Evolutionary conservation across 2,888 invertebrate species (phyloP).

Genomic region (Cephus spinipes): DNA sequence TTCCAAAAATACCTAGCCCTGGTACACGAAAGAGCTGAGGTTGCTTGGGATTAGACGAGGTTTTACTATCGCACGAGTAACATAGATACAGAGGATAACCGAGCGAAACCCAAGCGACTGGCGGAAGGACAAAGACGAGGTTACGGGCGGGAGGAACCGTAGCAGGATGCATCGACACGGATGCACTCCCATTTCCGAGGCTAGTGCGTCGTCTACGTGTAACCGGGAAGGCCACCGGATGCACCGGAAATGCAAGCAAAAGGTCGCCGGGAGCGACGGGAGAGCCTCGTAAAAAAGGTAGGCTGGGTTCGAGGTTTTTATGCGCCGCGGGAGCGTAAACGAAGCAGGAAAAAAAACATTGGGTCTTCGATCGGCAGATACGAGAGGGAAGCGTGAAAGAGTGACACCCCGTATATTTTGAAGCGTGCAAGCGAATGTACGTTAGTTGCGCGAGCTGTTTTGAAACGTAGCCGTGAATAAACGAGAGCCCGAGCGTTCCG

Average conservation of each 20-base stretch:
- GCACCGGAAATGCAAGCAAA: conserved; percentile 29
- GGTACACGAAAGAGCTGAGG: not conserved
- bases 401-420: not conserved
- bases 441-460: not conserved
- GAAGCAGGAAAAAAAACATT: not conserved
- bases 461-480: not conserved
- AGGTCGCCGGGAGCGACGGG: conserved; percentile 23
- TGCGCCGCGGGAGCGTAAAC: not conserved
- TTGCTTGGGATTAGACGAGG: not conserved
- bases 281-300: conserved; percentile 3
- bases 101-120: not conserved
- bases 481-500: not conserved
- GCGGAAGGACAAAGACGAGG: not conserved
- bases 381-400: not conserved
- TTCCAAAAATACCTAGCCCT: not conserved
- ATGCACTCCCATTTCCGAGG: conserved; percentile 10
- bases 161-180: conserved; percentile 1
- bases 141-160: not conserved
- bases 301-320: not conserved
- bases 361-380: not conserved
- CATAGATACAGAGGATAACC: not conserved
- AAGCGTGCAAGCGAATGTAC: not conserved
- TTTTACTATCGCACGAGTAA: not conserved
- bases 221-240: conserved; percentile 26
- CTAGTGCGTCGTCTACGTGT: not conserved